These are phyloP conservation scores for Pyrocoelia pectoralis DNA, from an alignment of 2,888 invertebrate species.

Conservation along the genomic window DNA sequence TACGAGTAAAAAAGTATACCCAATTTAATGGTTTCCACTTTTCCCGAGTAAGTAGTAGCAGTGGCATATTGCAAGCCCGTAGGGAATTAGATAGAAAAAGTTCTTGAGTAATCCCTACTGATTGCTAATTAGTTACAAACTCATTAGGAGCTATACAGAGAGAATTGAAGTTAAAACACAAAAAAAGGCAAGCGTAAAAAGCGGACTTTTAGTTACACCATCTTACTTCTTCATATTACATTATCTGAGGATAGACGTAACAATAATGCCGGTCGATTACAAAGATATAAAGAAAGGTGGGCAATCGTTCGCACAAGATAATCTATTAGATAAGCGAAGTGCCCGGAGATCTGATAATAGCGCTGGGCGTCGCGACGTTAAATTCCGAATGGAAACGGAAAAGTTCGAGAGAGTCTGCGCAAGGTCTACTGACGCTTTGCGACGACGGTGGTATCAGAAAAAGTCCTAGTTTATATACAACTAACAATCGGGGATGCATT, in stretches of 20 bases:
- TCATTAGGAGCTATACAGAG: constrained; percentile 4
- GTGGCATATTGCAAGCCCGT: not conserved
- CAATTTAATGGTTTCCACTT: not conserved
- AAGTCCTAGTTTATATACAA: constrained; percentile 37
- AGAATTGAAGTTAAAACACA: not conserved
- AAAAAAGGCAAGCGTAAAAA: not conserved
- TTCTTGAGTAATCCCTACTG: constrained; percentile 14
- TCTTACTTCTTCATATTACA: not conserved
- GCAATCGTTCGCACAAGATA: constrained; percentile 30
- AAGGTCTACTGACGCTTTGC: constrained; percentile 36
- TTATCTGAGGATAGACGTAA: not conserved
- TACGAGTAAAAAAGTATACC: not conserved
- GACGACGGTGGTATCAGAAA: constrained; percentile 36
- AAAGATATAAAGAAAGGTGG: constrained; percentile 23
- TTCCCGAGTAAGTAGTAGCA: not conserved
- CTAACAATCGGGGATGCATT: constrained; percentile 27
- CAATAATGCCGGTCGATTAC: constrained; percentile 11
- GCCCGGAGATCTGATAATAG: constrained; percentile 38
- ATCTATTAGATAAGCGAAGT: constrained; percentile 35
- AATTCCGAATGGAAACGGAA: constrained; percentile 32
- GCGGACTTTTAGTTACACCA: not conserved
- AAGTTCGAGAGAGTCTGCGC: constrained; percentile 37
- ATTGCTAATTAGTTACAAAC: constrained; percentile 16
- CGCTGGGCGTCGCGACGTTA: constrained; percentile 36
- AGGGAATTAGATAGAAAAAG: constrained; percentile 18